These are phyloP conservation scores for Vanessa atalanta DNA, from an alignment of 1,140 invertebrate genomes.

Conservation along the genomic window DNA sequence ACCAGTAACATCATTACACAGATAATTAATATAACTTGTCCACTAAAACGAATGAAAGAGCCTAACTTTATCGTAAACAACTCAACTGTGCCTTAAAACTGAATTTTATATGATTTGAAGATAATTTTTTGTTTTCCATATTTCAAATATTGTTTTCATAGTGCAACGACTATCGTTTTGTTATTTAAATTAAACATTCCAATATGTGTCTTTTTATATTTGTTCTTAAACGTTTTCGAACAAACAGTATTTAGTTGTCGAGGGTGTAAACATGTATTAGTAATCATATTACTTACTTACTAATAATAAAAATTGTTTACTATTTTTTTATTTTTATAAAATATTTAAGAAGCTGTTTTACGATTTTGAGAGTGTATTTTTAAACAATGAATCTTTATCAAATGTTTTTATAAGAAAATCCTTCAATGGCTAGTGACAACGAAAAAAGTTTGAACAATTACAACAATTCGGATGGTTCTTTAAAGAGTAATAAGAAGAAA, in stretches of 20 bases:
- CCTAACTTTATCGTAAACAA: slow-evolving; percentile 2
- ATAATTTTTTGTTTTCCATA: not conserved
- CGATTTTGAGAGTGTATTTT: slow-evolving; percentile 35
- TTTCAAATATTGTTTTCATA: no score
- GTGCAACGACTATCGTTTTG: no score
- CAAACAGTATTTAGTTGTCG: slow-evolving; percentile 40
- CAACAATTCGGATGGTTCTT: slow-evolving; percentile 71
- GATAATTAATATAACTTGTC: no score
- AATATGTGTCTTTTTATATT: not conserved
- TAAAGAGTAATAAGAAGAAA: slow-evolving; percentile 69
- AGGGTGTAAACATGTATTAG: slow-evolving; percentile 67
- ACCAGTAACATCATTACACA: no score
- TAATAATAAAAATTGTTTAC: slow-evolving; percentile 48
- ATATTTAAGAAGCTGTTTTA: slow-evolving; percentile 26
- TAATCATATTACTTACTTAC: slow-evolving; percentile 34
- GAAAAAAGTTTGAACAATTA: slow-evolving; percentile 76
- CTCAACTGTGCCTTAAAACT: not conserved
- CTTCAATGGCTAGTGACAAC: slow-evolving; percentile 79
- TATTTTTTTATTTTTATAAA: slow-evolving; percentile 55
- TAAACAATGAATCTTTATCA: slow-evolving; percentile 19
- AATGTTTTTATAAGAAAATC: slow-evolving; percentile 45
- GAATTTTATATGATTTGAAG: not conserved
- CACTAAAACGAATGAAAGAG: not conserved
- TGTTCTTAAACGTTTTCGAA: slow-evolving; percentile 34
- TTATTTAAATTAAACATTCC: not conserved